Percentiles rank a stretch among this genome's conserved stretches.
Evolutionary conservation across 2,113 vertebrate genomes (phyloP).

Genomic region (Asarcornis scutulata): DNA sequence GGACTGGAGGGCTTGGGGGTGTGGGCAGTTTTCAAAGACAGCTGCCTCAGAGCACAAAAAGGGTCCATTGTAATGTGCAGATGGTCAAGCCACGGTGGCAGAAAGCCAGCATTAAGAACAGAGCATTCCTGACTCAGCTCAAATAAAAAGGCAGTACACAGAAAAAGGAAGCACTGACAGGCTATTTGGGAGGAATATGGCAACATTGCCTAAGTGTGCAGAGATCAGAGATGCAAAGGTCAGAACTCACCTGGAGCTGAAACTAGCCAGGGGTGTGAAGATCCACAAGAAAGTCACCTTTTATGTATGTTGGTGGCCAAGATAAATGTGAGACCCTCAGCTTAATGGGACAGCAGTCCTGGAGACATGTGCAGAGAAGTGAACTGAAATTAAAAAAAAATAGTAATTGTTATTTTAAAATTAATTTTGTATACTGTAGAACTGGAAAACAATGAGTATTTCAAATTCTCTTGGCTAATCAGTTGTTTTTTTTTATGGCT

Average conservation of each 20-base stretch:
- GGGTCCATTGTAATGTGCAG: rapidly evolving
- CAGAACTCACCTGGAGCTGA: not conserved
- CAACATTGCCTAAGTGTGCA: rapidly evolving
- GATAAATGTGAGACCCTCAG: not conserved
- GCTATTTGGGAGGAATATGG: not conserved
- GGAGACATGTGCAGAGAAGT: not conserved
- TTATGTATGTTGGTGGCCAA: not conserved
- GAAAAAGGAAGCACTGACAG: not conserved
- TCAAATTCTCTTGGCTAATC: not conserved
- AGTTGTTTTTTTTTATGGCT: not conserved
- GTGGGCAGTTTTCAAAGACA: not conserved
- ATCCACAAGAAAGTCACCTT: not conserved
- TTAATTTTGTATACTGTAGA: not conserved
- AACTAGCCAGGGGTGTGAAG: not conserved
- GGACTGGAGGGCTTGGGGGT: not conserved
- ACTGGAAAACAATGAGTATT: not conserved
- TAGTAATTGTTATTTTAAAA: not conserved
- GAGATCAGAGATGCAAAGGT: not conserved
- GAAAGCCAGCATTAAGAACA: not conserved
- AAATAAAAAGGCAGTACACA: rapidly evolving
- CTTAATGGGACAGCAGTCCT: not conserved
- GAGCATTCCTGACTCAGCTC: not conserved
- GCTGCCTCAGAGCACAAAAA: not conserved
- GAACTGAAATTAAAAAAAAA: not conserved
- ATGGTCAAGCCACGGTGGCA: rapidly evolving